Evolutionary conservation across 2,888 invertebrate genomes (phyloP), one percentile per base, ranked within the genome.

Genomic region (Melipona beecheii): DNA sequence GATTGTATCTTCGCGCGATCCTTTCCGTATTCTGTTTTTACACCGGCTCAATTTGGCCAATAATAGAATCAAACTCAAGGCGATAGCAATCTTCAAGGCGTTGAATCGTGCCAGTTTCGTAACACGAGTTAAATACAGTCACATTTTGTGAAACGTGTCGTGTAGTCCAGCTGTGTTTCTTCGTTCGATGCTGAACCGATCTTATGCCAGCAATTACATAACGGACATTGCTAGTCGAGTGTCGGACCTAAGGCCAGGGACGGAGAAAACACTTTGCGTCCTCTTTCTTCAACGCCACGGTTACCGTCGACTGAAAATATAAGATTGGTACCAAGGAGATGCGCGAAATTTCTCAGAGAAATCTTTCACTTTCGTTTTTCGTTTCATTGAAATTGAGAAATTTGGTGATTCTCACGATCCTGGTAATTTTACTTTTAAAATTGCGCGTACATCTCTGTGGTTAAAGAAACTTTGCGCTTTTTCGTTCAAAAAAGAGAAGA

Each of bases 221-320:
- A 76, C 50, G 2, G 65, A 52, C 43, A 15, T 36, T 54, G 52
- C 52, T 36, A 15, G 52, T 31, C 50, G 4, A 21, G 19, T 43
- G 56, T 43, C 43, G 52, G 62, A 70, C 56, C 43, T 76, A 64
- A 70, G 70, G 70, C 70, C 62, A 76, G 50, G 62, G 76, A 52
- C 76, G 21, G 74, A 64, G 62, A 24, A 65, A 36, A 64, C 36
- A 19, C 19, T 70, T 52, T 13, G 21, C 58, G 52, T 62, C 62
- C 24, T 62, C 70, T 62, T 43, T 75, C 60, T 17, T 60, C 27
- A 60, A 27, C 13, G 24, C n/a, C n/a, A 24, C 13, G 56, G 2
- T 58, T 56, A 56, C 56, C 13, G 13, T n/a, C 2, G 5, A 15
- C 2, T 58, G n/a, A 58, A 31, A 58, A 58, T 58, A 58, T 58